Conservation (phyloP, 37 sponge, comb jelly and placozoan species). For the Dysidea cf. avara region DNA sequence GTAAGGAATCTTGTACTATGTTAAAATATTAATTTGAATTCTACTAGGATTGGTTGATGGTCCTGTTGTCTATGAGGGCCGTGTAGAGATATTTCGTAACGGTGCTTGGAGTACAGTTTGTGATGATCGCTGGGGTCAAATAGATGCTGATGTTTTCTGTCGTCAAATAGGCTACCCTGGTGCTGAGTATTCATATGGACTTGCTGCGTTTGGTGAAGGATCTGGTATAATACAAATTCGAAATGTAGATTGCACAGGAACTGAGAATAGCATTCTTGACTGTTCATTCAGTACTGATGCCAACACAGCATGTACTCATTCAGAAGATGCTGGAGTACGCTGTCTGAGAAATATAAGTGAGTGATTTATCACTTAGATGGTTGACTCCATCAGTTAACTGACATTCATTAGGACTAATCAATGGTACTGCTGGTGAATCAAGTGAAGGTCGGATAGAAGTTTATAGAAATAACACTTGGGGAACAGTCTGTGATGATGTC, state of each 20-base stretch:
- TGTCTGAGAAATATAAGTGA: constrained; percentile 3
- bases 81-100: constrained; percentile 27
- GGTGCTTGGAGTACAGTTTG: constrained; percentile 39
- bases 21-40: background rate
- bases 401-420: background rate
- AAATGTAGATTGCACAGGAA: constrained; percentile 10
- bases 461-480: constrained; percentile 2
- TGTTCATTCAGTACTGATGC: background rate
- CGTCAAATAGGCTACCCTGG: constrained; percentile 30
- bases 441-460: constrained; percentile 19
- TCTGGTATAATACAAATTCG: background rate
- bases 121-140: constrained; percentile 12
- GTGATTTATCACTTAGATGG: no score
- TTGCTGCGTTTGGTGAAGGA: constrained; percentile 4
- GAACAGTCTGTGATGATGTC: constrained; percentile 15
- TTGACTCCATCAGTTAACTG: no score
- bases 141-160: constrained; percentile 33
- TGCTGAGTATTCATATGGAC: background rate
- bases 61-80: constrained; percentile 15
- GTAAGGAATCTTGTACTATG: background rate
- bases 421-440: background rate
- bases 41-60: constrained; percentile 14
- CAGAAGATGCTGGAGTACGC: constrained; percentile 24
- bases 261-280: constrained; percentile 6
- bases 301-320: constrained; percentile 18